Conservation (phyloP, 2,888 invertebrate species). For the Ophion slaviceki region DNA sequence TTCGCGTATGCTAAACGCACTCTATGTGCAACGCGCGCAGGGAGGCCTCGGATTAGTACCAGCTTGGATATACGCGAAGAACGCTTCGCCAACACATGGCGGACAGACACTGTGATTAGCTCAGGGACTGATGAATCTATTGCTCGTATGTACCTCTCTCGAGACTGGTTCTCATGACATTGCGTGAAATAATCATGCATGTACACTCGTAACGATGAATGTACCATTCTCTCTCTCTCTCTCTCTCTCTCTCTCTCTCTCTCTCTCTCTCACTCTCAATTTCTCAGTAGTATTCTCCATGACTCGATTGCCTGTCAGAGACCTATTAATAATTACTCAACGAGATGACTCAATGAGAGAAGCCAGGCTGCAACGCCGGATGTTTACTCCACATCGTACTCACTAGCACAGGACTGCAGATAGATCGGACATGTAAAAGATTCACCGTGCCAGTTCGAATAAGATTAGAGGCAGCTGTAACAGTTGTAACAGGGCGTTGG, state of each 20-base stretch:
- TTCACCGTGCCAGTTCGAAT: background rate
- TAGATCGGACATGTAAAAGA: background rate
- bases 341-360: constrained; percentile 43
- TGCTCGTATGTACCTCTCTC: constrained; percentile 26
- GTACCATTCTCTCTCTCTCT: constrained; percentile 7
- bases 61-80: constrained; percentile 47
- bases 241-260: background rate
- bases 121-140: constrained; percentile 50
- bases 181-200: constrained; percentile 46
- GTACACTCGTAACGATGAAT: constrained; percentile 10
- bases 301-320: constrained; percentile 15
- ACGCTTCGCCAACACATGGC: constrained; percentile 28
- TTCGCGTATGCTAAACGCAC: constrained; percentile 23
- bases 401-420: background rate
- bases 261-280: constrained; percentile 5
- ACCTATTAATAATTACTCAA: constrained; percentile 48
- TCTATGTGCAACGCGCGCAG: background rate
- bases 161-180: constrained; percentile 47
- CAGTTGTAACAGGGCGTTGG: background rate
- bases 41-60: constrained; percentile 46
- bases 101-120: constrained; percentile 15
- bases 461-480: background rate
- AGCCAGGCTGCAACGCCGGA: constrained; percentile 21
- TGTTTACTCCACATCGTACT: background rate
- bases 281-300: background rate